These are phyloP conservation scores for Semibalanus balanoides DNA, from an alignment of 1,140 invertebrate genomes.

Conservation along the genomic window DNA sequence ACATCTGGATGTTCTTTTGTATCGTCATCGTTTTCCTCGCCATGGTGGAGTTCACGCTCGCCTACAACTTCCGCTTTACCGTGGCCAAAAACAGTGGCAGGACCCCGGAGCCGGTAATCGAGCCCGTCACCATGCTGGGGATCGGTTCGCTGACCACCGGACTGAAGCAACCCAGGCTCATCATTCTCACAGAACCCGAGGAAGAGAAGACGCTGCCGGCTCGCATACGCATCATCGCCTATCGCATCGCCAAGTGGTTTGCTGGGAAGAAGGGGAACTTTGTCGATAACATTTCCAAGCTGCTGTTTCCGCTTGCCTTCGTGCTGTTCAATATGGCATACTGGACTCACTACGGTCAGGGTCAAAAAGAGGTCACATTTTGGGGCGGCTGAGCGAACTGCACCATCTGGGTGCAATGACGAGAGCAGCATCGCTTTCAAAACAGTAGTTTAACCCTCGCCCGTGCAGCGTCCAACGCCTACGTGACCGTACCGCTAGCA, in stretches of 20 bases:
- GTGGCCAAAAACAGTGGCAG: neutral
- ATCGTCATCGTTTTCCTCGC: conserved; percentile 56
- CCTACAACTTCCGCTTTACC: conserved; percentile 30
- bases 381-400: too few species aligned
- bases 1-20: conserved; percentile 45
- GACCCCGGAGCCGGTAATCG: neutral
- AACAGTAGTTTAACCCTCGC: too few species aligned
- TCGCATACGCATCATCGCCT: neutral
- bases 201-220: neutral
- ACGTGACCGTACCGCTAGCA: too few species aligned
- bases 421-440: too few species aligned
- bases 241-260: neutral
- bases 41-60: conserved; percentile 52
- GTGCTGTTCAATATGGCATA: neutral
- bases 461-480: too few species aligned
- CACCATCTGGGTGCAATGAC: too few species aligned
- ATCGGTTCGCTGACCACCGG: neutral
- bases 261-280: neutral
- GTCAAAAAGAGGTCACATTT: too few species aligned
- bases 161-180: neutral
- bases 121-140: neutral
- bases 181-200: neutral
- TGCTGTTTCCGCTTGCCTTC: neutral
- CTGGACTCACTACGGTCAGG: neutral
- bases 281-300: neutral